A percentile compares a stretch with the other conserved stretches of the same genome.
These are phyloP conservation scores for Phymanthus crucifer DNA, from an alignment of 92 coral and sea anemone genomes.

Conservation along the genomic window DNA sequence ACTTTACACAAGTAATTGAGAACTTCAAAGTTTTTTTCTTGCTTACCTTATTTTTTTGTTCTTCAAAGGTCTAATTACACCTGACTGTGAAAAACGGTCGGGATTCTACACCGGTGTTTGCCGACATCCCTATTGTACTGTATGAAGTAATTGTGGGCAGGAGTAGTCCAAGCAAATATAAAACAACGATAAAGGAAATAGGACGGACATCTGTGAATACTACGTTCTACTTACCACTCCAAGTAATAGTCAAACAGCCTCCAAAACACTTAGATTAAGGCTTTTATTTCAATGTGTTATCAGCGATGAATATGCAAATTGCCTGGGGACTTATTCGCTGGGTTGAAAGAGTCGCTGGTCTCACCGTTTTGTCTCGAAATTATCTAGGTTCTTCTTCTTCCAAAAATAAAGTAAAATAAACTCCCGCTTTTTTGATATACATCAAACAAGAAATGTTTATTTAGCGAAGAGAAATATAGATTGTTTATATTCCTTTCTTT, in stretches of 20 bases:
- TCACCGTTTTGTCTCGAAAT: neutral
- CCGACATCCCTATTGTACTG: too few species aligned
- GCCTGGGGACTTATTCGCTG: neutral
- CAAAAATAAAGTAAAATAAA: too few species aligned
- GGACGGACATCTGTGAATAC: neutral
- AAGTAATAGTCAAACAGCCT: constrained; percentile 1
- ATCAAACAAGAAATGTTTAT: too few species aligned
- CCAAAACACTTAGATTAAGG: neutral
- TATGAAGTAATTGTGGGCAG: neutral
- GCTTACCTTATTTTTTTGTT: too few species aligned
- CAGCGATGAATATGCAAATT: neutral
- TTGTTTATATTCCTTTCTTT: too few species aligned
- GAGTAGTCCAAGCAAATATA: neutral
- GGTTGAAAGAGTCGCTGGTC: neutral
- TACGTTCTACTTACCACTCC: neutral
- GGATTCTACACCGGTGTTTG: too few species aligned
- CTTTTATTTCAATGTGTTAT: neutral
- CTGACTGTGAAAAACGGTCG: too few species aligned
- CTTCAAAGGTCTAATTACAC: too few species aligned
- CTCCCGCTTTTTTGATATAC: too few species aligned
- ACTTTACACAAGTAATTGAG: too few species aligned
- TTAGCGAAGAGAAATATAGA: too few species aligned
- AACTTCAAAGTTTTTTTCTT: too few species aligned
- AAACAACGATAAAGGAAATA: neutral
- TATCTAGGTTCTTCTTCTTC: neutral